Conservation (phyloP, 2,113 vertebrate genomes). For the Burhinus bistriatus region DNA sequence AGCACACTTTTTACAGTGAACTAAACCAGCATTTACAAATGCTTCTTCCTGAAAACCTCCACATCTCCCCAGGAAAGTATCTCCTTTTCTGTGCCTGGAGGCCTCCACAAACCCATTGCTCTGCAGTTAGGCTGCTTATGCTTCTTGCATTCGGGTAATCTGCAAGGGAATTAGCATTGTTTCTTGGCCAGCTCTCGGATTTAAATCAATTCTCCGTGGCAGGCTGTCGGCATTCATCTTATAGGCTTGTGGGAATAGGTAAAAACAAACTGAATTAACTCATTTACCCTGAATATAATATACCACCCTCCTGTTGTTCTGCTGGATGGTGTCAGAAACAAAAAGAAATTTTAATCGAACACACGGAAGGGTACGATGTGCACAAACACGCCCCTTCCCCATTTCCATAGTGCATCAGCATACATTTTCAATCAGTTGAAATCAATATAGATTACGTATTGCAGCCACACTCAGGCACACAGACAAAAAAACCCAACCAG, state of each 20-base stretch:
- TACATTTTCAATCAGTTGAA: neutral
- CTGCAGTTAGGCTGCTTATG: rapidly evolving
- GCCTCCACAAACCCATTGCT: neutral
- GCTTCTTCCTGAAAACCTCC: neutral
- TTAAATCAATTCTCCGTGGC: neutral
- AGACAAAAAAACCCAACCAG: neutral
- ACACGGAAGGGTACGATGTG: neutral
- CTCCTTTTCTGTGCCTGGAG: neutral
- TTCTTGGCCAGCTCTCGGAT: neutral
- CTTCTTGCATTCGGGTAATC: neutral
- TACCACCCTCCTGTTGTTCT: neutral
- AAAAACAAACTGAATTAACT: neutral
- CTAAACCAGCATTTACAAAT: neutral
- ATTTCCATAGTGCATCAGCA: neutral
- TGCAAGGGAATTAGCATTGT: neutral
- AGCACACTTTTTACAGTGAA: neutral
- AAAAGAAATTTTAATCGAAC: neutral
- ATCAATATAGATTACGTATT: neutral
- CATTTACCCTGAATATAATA: neutral
- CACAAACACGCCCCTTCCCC: neutral
- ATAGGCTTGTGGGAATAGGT: neutral
- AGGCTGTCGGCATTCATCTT: neutral
- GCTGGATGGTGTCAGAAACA: neutral
- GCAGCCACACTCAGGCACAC: neutral
- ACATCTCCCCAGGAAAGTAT: neutral